Evolutionary conservation across 1,140 invertebrate species (phyloP), one percentile per base, ranked within the genome.

Genomic region (Dysdera silvatica): DNA sequence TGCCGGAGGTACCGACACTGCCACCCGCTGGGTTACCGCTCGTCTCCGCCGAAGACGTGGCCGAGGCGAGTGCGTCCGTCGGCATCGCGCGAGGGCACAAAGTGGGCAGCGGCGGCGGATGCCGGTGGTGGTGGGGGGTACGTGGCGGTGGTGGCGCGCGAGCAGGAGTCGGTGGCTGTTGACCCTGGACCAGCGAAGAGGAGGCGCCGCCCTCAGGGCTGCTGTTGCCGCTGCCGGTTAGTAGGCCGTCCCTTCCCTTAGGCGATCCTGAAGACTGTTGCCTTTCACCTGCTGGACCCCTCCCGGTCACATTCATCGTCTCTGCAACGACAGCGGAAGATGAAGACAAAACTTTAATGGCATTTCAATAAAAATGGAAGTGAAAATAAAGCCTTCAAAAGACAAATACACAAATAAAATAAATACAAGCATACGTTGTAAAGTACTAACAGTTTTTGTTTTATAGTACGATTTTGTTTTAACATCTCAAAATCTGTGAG

Each of bases 261-360:
- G 49, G 49, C 40, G 14, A 41, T 18, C 16, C 40, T 41, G 16
- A 41, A 16, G n/a, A 18, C 40, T 41, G 40, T 16, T 41, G 16
- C 40, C 23, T 20, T 16, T 20, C 23, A 20, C 16, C 23, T 41
- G 40, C 23, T 41, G 40, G 23, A 41, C 40, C 23, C 40, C 40
- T 41, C 40, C 40, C 23, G 40, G 40, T 20, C 40, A 20, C 16
- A 18, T 41, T 41, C n/a, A 41, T 18, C 18, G 24, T 26, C 41
- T 43, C 51, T 62, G 61, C 4, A 43, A 65, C 49, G 29, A 65
- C 47, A 57, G 51, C 32, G 18, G 28, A n/a, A n/a, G n/a, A n/a
- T n/a, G n/a, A n/a, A n/a, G n/a, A n/a, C n/a, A n/a, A n/a, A n/a
- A n/a, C n/a, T n/a, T n/a, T n/a, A n/a, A n/a, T n/a, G n/a, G n/a